Evolutionary conservation across 2,797 vertebrate genomes (phyloP).

Genomic region (Cossypha caffra): DNA sequence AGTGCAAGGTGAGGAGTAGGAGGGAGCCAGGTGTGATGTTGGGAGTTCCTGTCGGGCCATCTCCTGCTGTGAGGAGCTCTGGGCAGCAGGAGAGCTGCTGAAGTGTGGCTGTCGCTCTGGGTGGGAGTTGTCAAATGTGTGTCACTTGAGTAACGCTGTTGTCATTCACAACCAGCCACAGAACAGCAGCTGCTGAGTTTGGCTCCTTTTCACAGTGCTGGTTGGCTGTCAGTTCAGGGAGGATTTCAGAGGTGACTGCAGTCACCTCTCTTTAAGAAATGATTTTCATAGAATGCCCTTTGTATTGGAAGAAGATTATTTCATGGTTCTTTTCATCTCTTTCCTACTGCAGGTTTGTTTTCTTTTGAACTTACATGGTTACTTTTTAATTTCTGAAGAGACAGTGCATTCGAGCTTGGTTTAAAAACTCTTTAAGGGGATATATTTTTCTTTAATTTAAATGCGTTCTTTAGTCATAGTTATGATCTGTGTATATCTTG

Average conservation of each 20-base stretch:
- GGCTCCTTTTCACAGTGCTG: not conserved
- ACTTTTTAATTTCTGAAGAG: not conserved
- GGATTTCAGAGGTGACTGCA: not conserved
- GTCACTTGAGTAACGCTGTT: rapidly evolving
- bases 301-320: not conserved
- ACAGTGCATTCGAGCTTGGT: not conserved
- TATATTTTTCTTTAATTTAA: not conserved
- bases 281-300: not conserved
- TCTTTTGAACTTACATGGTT: not conserved
- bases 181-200: not conserved
- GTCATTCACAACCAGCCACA: not conserved
- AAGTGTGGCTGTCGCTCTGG: rapidly evolving
- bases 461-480: not conserved
- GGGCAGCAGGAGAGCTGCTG: not conserved
- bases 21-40: not conserved
- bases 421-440: not conserved
- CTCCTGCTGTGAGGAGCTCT: rapidly evolving
- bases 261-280: not conserved
- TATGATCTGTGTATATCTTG: not conserved
- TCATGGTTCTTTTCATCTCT: not conserved
- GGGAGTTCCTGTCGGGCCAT: rapidly evolving
- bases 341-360: not conserved
- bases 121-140: not conserved
- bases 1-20: not conserved
- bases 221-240: not conserved